Evolutionary conservation across 2,888 invertebrate species (phyloP), one percentile per base, ranked within the genome.

Genomic region (Miltochrista miniata): DNA sequence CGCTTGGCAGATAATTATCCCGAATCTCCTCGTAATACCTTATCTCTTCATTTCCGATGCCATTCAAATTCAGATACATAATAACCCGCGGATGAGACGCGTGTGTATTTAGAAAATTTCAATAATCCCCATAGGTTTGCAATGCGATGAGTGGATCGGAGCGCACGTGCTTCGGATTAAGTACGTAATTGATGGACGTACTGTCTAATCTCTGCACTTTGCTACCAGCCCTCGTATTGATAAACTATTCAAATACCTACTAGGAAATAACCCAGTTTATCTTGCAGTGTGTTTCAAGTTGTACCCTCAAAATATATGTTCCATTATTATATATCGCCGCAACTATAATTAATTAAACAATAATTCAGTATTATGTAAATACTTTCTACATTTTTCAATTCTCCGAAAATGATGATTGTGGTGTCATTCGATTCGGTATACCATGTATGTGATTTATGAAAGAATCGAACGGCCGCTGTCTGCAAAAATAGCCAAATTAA

Each of bases 201-300:
- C 74, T 76, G 81, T 81, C 87, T 90, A 90, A 90, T 89, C 90
- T 88, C 82, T 84, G 85, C 88, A 85, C 87, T 88, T 83, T 84
- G 82, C 80, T 81, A 72, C 59, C 66, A 42, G 38, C 44, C 47
- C 60, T 49, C 47, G 46, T 46, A 49, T 43, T 53, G 52, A 59
- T 49, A 44, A 47, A 40, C 50, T 54, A 38, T 59, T 53, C 30
- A 48, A 64, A 66, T 63, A 64, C 58, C 18, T 59, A 59, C 53
- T 45, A 47, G 30, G 34, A 51, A 51, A 37, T 18, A 47, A 42
- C 56, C 45, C 48, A 24, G 47, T 63, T 58, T 58, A 54, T 45
- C n/a, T n/a, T n/a, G n/a, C n/a, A n/a, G n/a, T n/a, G n/a, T n/a
- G n/a, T n/a, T n/a, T n/a, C n/a, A n/a, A n/a, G n/a, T n/a, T n/a